A percentile compares a stretch with the other conserved stretches of the same genome.
phyloP scores from a whole-genome alignment of 1,140 invertebrate genomes.

The Palaemon carinicauda region DNA sequence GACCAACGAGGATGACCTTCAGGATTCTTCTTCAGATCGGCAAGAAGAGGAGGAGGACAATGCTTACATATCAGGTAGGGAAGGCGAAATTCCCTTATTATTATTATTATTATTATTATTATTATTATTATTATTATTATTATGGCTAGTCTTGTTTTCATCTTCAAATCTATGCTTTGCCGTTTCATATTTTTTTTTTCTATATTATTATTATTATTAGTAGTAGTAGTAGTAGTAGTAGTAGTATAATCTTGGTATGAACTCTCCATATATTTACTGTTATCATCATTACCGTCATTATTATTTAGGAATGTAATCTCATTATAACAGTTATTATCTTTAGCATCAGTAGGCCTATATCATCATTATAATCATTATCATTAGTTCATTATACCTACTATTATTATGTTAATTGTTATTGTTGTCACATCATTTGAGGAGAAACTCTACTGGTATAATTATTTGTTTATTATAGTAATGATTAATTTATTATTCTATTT shows the following conservation, averaged over 20 bases:
- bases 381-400: too few species aligned
- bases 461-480: too few species aligned
- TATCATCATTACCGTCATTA: too few species aligned
- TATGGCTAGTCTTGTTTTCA: not conserved
- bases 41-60: conserved; percentile 49
- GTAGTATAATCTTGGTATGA: not conserved
- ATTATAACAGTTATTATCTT: too few species aligned
- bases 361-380: too few species aligned
- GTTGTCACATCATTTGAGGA: too few species aligned
- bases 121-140: conserved; percentile 8
- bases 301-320: too few species aligned
- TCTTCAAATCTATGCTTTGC: not conserved
- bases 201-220: not conserved
- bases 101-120: conserved; percentile 18
- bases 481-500: too few species aligned
- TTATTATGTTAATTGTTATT: too few species aligned
- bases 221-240: not conserved
- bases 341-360: too few species aligned
- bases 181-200: not conserved
- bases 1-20: conserved; percentile 32
- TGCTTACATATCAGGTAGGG: conserved; percentile 52
- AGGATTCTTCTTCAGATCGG: conserved; percentile 43
- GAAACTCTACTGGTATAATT: too few species aligned
- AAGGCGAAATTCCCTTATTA: not conserved
- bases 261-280: too few species aligned